A percentile compares a stretch with the other conserved stretches of the same genome.
These are phyloP conservation scores for Palythoa grandis DNA, from an alignment of 92 coral and sea anemone genomes.

Conservation along the genomic window DNA sequence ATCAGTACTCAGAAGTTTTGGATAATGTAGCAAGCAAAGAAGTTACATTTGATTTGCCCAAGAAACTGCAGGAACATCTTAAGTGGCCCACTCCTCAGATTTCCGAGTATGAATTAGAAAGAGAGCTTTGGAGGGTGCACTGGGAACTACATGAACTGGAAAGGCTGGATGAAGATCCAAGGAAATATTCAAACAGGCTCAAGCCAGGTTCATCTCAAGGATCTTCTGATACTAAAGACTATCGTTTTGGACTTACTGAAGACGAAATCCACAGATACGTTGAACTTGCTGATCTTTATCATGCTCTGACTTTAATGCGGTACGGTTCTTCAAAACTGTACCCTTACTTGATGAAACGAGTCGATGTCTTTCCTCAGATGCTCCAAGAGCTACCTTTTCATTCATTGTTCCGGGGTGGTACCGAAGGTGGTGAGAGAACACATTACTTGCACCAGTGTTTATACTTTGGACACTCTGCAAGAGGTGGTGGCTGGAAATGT, in stretches of 20 bases:
- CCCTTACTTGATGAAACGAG: conserved; percentile 53
- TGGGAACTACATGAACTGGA: conserved; percentile 49
- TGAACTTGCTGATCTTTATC: conserved; percentile 46
- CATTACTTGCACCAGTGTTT: conserved; percentile 57
- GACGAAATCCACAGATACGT: conserved; percentile 44
- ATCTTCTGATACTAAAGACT: conserved; percentile 45
- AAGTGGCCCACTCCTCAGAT: conserved; percentile 42
- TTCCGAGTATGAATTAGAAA: conserved; percentile 38
- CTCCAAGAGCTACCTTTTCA: conserved; percentile 44
- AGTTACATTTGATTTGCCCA: conserved; percentile 21
- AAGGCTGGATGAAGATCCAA: conserved; percentile 52
- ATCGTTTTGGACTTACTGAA: conserved; percentile 50
- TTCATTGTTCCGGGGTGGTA: conserved; percentile 50
- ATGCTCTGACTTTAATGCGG: conserved; percentile 41
- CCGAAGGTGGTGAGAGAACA: conserved; percentile 53
- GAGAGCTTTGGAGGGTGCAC: conserved; percentile 47
- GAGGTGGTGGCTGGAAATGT: conserved; percentile 50
- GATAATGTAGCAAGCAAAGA: conserved; percentile 50
- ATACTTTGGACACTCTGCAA: conserved; percentile 45
- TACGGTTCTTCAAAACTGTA: conserved; percentile 48
- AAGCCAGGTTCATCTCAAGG: conserved; percentile 38
- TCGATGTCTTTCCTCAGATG: conserved; percentile 50
- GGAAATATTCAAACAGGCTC: conserved; percentile 39
- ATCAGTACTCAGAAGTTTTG: conserved; percentile 17
- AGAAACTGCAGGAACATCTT: conserved; percentile 34